Evolutionary conservation across 2,113 vertebrate species (phyloP).

Genomic region (Oncorhynchus gorbuscha): DNA sequence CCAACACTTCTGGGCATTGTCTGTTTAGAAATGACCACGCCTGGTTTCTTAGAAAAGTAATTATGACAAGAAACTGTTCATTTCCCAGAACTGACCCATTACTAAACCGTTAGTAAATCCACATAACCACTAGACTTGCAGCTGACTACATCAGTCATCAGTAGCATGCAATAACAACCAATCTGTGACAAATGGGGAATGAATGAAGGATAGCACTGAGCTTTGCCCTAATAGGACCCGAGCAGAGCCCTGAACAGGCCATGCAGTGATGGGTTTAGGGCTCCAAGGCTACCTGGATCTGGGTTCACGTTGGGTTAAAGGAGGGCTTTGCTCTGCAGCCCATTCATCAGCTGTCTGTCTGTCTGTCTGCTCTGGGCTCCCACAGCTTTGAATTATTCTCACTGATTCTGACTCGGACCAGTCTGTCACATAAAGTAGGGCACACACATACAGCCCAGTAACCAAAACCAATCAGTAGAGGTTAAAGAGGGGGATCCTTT

Average conservation of each 20-base stretch:
- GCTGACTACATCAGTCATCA: not conserved
- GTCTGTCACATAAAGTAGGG: not conserved
- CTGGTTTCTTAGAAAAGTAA: too few relatives aligned
- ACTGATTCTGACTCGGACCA: not conserved
- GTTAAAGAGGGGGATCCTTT: not conserved
- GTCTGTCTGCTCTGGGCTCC: not conserved
- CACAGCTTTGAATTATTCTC: not conserved
- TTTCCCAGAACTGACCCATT: too few relatives aligned
- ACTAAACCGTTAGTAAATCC: too few relatives aligned
- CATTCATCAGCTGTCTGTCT: not conserved
- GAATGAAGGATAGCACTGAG: not conserved
- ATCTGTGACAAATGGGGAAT: not conserved
- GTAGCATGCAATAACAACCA: not conserved
- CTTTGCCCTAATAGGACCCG: not conserved
- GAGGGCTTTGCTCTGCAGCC: not conserved
- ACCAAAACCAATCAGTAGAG: not conserved
- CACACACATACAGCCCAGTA: not conserved
- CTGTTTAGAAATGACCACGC: not conserved
- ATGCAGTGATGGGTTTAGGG: not conserved
- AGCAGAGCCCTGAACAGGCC: not conserved
- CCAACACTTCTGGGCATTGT: conserved; percentile 2
- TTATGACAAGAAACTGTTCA: too few relatives aligned
- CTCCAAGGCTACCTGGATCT: not conserved
- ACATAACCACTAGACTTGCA: not conserved
- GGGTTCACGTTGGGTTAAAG: not conserved